These are phyloP conservation scores for Pangasius krempfi DNA, from an alignment of 2,797 vertebrate genomes.

Conservation along the genomic window DNA sequence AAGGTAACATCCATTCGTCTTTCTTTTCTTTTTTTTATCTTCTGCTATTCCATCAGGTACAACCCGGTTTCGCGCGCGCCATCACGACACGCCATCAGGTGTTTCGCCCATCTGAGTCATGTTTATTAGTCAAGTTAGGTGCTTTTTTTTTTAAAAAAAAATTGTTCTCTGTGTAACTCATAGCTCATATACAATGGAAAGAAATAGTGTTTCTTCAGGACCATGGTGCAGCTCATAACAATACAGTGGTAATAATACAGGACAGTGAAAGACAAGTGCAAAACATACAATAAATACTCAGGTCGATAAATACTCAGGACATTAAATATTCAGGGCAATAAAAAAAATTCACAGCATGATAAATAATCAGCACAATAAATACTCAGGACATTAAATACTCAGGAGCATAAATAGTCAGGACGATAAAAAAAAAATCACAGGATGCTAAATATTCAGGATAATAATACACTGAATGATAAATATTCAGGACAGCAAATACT, in stretches of 20 bases:
- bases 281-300: neutral
- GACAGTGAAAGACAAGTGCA: neutral
- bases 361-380: too few relatives aligned
- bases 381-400: neutral
- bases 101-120: neutral
- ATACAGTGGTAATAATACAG: neutral
- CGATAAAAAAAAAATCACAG: too few relatives aligned
- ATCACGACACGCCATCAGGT: too few relatives aligned
- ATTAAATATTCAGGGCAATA: neutral
- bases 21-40: neutral
- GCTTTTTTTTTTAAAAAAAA: too few relatives aligned
- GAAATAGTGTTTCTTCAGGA: neutral
- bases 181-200: neutral
- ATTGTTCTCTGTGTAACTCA: neutral
- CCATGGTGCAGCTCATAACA: neutral
- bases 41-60: neutral
- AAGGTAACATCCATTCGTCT: slow-evolving; percentile 57
- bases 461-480: too few relatives aligned
- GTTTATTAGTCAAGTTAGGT: neutral
- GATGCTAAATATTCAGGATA: too few relatives aligned
- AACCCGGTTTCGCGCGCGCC: neutral
- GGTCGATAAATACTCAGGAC: neutral
- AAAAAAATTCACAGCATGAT: too few relatives aligned
- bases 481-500: neutral
- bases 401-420: too few relatives aligned